A percentile compares a stretch with the other conserved stretches of the same genome.
phyloP scores from a whole-genome alignment of 1,140 invertebrate species.

The Drepana arcuata region DNA sequence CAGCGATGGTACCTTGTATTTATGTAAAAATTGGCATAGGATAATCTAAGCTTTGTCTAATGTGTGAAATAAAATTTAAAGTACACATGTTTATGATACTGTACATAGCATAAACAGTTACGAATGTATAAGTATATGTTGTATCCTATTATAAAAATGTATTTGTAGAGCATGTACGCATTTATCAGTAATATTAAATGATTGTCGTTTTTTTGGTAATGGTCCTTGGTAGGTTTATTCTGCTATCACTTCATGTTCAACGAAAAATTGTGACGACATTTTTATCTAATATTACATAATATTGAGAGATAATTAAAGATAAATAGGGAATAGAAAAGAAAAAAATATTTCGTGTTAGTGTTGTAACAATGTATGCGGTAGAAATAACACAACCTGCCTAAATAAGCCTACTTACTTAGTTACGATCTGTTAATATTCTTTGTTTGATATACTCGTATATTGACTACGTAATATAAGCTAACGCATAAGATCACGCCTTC shows the following conservation, averaged over 20 bases:
- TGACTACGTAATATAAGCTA: not conserved
- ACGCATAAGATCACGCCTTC: no score
- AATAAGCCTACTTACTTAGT: not conserved
- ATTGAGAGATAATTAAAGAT: not conserved
- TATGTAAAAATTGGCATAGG: no score
- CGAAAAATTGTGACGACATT: not conserved
- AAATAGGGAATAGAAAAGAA: not conserved
- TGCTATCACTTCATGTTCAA: not conserved
- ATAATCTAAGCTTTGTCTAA: no score
- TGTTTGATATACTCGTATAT: not conserved
- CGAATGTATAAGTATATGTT: no score
- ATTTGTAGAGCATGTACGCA: no score
- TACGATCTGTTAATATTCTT: not conserved
- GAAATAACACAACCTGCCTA: not conserved
- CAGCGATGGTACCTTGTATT: no score
- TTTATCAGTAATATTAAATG: no score
- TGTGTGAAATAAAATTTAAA: no score
- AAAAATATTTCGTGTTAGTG: not conserved
- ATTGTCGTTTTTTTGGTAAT: no score
- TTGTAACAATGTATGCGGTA: not conserved
- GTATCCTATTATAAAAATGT: no score
- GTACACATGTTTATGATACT: no score
- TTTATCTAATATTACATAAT: not conserved
- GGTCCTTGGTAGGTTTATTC: not conserved
- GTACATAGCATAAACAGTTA: no score